Evolutionary conservation across 1,140 invertebrate species (phyloP).

Genomic region (Trichonephila clavata): DNA sequence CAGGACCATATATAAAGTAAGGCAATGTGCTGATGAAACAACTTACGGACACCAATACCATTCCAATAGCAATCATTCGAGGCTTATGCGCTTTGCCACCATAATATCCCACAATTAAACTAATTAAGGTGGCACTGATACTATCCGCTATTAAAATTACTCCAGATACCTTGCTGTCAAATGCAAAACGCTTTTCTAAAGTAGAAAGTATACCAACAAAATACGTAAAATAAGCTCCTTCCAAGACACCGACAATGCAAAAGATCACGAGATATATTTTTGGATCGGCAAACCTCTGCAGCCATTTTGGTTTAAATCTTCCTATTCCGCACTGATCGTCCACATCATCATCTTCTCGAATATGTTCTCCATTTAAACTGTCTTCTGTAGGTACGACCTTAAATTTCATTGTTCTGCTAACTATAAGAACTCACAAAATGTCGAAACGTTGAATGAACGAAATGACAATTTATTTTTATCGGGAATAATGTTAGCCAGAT

Average conservation of each 20-base stretch:
- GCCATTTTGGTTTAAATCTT: conserved; percentile 84
- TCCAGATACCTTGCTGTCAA: conserved; percentile 88
- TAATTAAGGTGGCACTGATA: conserved; percentile 83
- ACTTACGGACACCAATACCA: conserved; percentile 86
- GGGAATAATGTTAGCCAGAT: background rate
- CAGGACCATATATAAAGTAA: conserved; percentile 86
- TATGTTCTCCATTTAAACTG: too few species aligned
- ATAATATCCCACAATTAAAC: conserved; percentile 85
- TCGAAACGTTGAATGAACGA: background rate
- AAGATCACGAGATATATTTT: conserved; percentile 88
- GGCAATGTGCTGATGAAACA: conserved; percentile 86
- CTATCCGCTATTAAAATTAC: conserved; percentile 79
- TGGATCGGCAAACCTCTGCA: conserved; percentile 88
- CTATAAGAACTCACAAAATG: background rate
- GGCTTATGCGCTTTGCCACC: conserved; percentile 86
- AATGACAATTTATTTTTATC: background rate
- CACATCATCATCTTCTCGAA: background rate
- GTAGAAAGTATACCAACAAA: conserved; percentile 90
- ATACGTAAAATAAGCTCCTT: conserved; percentile 87
- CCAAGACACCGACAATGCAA: conserved; percentile 85
- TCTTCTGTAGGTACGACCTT: background rate
- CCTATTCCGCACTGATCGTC: conserved; percentile 87
- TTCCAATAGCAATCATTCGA: conserved; percentile 87
- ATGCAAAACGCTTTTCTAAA: conserved; percentile 90
- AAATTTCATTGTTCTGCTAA: background rate